Conservation (phyloP, 2,113 vertebrate species). For the Meriones unguiculatus region DNA sequence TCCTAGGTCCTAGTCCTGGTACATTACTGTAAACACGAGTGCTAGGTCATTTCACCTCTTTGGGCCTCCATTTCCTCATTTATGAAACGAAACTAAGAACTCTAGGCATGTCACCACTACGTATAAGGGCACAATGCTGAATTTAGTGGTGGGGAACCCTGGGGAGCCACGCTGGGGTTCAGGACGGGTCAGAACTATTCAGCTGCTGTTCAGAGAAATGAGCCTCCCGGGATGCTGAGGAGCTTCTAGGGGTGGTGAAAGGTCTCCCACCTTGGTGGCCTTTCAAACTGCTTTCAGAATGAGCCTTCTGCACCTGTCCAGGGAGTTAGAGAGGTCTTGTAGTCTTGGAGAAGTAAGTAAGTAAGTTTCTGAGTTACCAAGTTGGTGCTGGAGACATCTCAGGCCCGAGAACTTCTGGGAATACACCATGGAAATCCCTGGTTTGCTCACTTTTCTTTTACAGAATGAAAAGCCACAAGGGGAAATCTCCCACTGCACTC, state of each 20-base stretch:
- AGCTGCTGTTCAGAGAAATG: neutral
- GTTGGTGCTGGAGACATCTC: neutral
- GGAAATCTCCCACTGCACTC: neutral
- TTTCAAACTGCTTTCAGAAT: neutral
- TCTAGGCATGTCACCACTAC: neutral
- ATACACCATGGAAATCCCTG: neutral
- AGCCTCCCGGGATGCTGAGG: no score
- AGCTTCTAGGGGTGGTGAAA: neutral
- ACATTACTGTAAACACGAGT: neutral
- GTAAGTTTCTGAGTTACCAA: neutral
- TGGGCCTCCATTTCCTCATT: conserved; percentile 2
- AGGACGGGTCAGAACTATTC: neutral
- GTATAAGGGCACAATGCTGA: neutral
- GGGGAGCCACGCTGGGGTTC: neutral
- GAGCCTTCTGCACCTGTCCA: neutral
- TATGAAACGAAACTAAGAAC: neutral
- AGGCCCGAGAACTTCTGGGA: neutral
- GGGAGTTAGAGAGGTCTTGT: neutral
- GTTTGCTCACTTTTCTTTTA: neutral
- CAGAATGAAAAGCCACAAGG: neutral
- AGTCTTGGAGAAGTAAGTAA: neutral
- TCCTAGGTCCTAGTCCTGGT: neutral
- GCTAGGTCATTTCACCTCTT: neutral
- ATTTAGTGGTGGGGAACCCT: neutral
- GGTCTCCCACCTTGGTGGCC: neutral